Percentiles rank a stretch among this genome's conserved stretches.
Evolutionary conservation across 1,140 invertebrate species (phyloP).

Genomic region (Leptinotarsa undecemlineata): DNA sequence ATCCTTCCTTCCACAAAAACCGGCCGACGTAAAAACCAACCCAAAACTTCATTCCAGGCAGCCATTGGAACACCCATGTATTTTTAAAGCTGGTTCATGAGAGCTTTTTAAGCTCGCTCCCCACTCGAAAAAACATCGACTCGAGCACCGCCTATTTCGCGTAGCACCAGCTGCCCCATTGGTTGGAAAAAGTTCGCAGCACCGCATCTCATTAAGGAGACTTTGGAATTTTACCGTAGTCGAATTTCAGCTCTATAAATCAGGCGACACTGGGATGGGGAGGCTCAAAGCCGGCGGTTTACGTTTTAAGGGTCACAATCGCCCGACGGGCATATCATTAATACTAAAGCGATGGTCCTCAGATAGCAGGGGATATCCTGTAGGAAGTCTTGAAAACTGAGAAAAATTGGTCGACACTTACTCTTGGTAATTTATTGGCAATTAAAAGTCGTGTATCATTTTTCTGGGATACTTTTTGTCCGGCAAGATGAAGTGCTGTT

Average conservation of each 20-base stretch:
- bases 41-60: conserved; percentile 51
- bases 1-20: conserved; percentile 49
- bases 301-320: conserved; percentile 37
- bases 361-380: conserved; percentile 27
- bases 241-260: conserved; percentile 54
- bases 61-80: conserved; percentile 54
- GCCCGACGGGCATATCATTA: conserved; percentile 44
- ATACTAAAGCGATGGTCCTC: conserved; percentile 46
- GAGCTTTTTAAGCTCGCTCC: conserved; percentile 48
- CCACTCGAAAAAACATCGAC: conserved; percentile 48
- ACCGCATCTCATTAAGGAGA: conserved; percentile 55
- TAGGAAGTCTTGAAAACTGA: conserved; percentile 46
- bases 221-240: conserved; percentile 52
- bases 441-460: conserved; percentile 40
- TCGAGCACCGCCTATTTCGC: conserved; percentile 40
- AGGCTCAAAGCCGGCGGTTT: conserved; percentile 25
- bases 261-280: conserved; percentile 42
- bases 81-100: conserved; percentile 54
- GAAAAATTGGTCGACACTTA: conserved; percentile 46
- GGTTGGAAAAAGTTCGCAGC: conserved; percentile 53
- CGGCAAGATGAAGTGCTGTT: conserved; percentile 36
- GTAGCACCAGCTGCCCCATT: conserved; percentile 43
- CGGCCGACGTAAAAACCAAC: conserved; percentile 40
- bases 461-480: conserved; percentile 30
- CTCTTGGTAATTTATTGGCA: conserved; percentile 45